Evolutionary conservation across 92 coral and sea anemone genomes (phyloP).

Genomic region (Heliopora coerulea): DNA sequence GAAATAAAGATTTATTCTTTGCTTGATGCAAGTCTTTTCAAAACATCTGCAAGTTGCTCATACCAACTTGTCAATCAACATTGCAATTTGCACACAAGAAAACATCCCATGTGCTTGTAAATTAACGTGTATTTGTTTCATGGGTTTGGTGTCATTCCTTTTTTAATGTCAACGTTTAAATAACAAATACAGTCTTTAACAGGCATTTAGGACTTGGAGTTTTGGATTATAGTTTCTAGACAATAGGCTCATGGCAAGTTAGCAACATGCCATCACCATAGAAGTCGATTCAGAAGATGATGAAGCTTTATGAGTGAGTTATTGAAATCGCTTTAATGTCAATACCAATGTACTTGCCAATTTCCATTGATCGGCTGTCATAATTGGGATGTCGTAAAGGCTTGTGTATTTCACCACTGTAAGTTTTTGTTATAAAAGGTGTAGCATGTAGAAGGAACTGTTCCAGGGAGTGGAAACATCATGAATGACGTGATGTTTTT

Average conservation of each 20-base stretch:
- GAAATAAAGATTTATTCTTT: too few relatives aligned
- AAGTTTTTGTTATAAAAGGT: too few relatives aligned
- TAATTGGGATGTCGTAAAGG: conserved; percentile 1
- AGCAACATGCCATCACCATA: neutral
- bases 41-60: too few relatives aligned
- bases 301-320: conserved; percentile 4
- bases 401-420: too few relatives aligned
- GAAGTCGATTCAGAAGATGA: neutral
- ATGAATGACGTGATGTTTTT: conserved; percentile 12
- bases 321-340: neutral
- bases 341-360: conserved; percentile 3
- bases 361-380: conserved; percentile 8
- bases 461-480: conserved; percentile 12
- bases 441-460: conserved; percentile 22
- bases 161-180: too few relatives aligned
- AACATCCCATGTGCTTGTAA: too few relatives aligned
- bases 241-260: neutral
- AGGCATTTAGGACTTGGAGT: neutral
- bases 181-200: too few relatives aligned
- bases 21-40: too few relatives aligned
- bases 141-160: too few relatives aligned
- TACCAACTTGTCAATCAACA: too few relatives aligned
- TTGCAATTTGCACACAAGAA: too few relatives aligned
- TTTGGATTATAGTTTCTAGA: conserved; percentile 12
- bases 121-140: too few relatives aligned